Percentiles rank a stretch among this genome's conserved stretches.
Evolutionary conservation across 2,888 invertebrate genomes (phyloP).

Genomic region (Pseudanteris insignis): DNA sequence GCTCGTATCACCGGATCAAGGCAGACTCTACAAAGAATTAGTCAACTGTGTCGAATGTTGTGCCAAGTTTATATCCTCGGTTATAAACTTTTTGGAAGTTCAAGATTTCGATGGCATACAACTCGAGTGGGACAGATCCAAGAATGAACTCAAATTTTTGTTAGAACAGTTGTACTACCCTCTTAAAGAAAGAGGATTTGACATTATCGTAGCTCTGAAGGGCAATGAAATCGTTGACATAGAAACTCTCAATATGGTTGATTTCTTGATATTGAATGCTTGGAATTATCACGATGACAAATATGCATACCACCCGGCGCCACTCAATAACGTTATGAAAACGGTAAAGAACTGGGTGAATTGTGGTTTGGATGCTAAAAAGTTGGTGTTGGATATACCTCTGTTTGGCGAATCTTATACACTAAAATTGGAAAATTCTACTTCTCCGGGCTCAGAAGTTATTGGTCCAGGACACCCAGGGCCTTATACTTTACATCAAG

Average conservation of each 20-base stretch:
- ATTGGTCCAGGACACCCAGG: constrained; percentile 74
- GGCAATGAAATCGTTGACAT: constrained; percentile 75
- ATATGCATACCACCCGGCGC: constrained; percentile 55
- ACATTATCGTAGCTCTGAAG: constrained; percentile 70
- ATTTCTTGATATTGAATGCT: constrained; percentile 76
- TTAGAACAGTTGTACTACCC: constrained; percentile 73
- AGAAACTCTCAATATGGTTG: constrained; percentile 71
- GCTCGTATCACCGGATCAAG: constrained; percentile 68
- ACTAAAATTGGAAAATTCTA: constrained; percentile 69
- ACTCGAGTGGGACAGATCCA: constrained; percentile 71
- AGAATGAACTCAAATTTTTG: constrained; percentile 70
- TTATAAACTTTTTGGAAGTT: constrained; percentile 72
- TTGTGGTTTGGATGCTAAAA: constrained; percentile 73
- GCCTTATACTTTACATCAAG: constrained; percentile 73
- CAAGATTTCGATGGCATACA: constrained; percentile 85
- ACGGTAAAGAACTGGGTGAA: constrained; percentile 52
- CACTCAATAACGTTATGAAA: constrained; percentile 50
- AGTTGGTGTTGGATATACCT: constrained; percentile 78
- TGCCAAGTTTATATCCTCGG: constrained; percentile 73
- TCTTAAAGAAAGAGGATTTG: constrained; percentile 68
- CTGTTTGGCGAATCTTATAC: constrained; percentile 79
- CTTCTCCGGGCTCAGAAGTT: constrained; percentile 71
- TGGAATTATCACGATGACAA: constrained; percentile 65
- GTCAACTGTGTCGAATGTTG: constrained; percentile 68
- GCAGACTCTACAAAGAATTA: constrained; percentile 74